These are phyloP conservation scores for Scopus umbretta DNA, from an alignment of 2,113 vertebrate genomes.

Conservation along the genomic window DNA sequence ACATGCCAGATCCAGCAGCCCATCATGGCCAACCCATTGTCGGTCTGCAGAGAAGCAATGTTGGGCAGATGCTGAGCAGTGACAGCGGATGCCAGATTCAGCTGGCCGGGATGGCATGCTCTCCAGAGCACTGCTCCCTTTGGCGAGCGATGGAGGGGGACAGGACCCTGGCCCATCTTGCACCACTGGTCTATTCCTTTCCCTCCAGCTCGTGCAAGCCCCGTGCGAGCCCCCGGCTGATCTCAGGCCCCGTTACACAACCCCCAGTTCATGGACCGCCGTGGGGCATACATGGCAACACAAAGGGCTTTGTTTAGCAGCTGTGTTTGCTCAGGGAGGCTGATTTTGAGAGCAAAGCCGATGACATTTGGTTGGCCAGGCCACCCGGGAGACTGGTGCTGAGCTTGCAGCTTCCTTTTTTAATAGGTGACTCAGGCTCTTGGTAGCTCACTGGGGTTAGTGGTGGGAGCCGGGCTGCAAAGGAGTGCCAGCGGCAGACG, in stretches of 20 bases:
- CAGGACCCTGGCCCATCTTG: not conserved
- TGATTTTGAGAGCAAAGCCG: slow-evolving; percentile 66
- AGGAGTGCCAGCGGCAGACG: slow-evolving; percentile 29
- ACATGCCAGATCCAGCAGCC: not conserved
- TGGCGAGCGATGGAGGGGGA: fast-evolving
- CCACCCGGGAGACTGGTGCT: slow-evolving; percentile 66
- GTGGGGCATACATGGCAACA: not conserved
- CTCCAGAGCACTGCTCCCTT: fast-evolving
- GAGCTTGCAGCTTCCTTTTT: slow-evolving; percentile 77
- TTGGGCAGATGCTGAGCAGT: not conserved
- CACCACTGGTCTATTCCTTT: not conserved
- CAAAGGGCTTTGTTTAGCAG: slow-evolving; percentile 68
- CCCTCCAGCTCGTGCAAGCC: not conserved
- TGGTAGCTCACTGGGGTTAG: slow-evolving; percentile 45
- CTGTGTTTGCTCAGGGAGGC: slow-evolving; percentile 65
- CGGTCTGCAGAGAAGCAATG: not conserved
- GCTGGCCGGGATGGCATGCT: not conserved
- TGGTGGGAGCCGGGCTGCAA: not conserved
- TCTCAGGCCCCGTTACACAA: not conserved
- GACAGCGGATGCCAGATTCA: fast-evolving
- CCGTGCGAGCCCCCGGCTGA: not conserved
- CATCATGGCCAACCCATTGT: fast-evolving
- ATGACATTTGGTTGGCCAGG: slow-evolving; percentile 68
- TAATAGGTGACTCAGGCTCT: slow-evolving; percentile 50
- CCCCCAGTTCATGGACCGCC: fast-evolving